Conservation (phyloP, 2,113 vertebrate species). For the Larimichthys crocea region DNA sequence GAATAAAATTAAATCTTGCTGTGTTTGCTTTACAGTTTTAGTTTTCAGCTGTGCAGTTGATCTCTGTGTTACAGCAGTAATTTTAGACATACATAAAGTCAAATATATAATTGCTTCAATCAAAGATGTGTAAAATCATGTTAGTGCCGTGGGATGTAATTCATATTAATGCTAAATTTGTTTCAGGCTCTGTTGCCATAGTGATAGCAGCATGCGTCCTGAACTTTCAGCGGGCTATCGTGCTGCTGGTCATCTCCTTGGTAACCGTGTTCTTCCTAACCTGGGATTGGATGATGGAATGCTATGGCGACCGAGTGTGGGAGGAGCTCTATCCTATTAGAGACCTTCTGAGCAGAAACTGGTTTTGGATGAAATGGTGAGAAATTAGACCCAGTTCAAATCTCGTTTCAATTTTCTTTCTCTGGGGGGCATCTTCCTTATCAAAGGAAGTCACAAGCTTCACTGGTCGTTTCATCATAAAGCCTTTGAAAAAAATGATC, state of each 20-base stretch:
- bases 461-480: background rate
- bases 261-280: constrained; percentile 83
- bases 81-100: background rate
- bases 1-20: background rate
- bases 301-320: constrained; percentile 81
- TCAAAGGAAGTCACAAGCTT: background rate
- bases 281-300: constrained; percentile 87
- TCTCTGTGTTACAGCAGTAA: background rate
- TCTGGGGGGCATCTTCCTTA: background rate
- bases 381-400: background rate
- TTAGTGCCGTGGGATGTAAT: background rate
- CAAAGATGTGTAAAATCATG: background rate
- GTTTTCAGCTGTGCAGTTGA: background rate
- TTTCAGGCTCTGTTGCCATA: constrained; percentile 84
- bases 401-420: background rate
- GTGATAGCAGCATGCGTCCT: constrained; percentile 86
- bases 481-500: background rate
- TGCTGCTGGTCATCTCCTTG: constrained; percentile 85
- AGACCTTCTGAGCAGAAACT: constrained; percentile 75
- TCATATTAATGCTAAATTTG: constrained; percentile 34
- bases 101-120: background rate
- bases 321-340: constrained; percentile 70
- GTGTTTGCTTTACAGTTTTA: background rate
- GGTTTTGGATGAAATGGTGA: constrained; percentile 90
- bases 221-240: constrained; percentile 87